Evolutionary conservation across 2,797 vertebrate genomes (phyloP).

Genomic region (Vespertilio murinus): DNA sequence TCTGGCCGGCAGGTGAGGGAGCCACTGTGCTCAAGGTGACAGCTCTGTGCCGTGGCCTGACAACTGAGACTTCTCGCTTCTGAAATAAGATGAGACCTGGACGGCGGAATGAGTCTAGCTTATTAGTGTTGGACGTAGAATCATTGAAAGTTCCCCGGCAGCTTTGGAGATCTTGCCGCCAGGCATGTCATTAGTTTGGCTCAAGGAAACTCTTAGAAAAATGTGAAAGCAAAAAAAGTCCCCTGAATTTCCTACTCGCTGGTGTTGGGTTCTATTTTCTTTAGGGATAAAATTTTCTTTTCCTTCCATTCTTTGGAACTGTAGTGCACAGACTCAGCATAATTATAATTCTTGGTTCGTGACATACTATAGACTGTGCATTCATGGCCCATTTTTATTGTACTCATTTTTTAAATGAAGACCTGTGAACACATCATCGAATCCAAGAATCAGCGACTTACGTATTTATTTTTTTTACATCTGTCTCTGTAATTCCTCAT

Average conservation of each 20-base stretch:
- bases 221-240: background rate
- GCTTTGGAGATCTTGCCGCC: background rate
- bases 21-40: background rate
- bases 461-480: background rate
- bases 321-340: background rate
- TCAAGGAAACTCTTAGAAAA: background rate
- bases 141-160: background rate
- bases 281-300: background rate
- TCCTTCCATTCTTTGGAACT: background rate
- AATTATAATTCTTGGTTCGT: background rate
- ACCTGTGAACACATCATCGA: background rate
- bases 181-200: background rate
- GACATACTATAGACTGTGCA: background rate
- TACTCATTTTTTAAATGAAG: background rate
- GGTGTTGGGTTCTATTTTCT: background rate
- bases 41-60: background rate
- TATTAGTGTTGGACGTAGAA: background rate
- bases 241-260: background rate
- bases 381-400: background rate
- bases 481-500: background rate
- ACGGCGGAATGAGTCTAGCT: background rate
- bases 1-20: background rate
- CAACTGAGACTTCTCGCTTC: background rate
- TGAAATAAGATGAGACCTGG: background rate
- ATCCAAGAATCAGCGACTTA: background rate